Conservation (phyloP, 2,113 vertebrate species). For the Connochaetes taurinus region DNA sequence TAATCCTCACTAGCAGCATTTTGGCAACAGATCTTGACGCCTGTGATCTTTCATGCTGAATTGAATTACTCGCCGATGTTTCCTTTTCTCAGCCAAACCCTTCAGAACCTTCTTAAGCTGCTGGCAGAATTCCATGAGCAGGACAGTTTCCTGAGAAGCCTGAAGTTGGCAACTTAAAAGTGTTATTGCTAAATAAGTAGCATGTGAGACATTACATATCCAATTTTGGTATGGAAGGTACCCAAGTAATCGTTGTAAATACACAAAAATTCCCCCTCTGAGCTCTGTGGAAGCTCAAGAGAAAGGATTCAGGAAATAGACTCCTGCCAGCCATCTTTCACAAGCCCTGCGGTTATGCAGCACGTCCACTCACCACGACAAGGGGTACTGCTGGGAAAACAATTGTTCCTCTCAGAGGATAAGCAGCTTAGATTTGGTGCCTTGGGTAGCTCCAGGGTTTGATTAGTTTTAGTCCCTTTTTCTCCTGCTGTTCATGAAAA, state of each 20-base stretch:
- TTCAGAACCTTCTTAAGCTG: constrained; percentile 6
- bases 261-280: neutral
- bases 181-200: constrained; percentile 36
- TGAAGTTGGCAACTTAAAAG: constrained; percentile 31
- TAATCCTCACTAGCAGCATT: constrained; percentile 47
- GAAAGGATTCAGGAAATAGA: neutral
- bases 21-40: constrained; percentile 29
- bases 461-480: neutral
- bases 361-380: neutral
- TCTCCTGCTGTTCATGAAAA: constrained; percentile 15
- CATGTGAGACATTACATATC: constrained; percentile 14
- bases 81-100: constrained; percentile 26
- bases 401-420: neutral
- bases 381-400: neutral
- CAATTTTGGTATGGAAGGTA: constrained; percentile 7
- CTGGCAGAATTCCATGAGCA: constrained; percentile 13
- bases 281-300: neutral
- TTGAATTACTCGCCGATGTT: neutral
- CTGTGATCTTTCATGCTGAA: constrained; percentile 36
- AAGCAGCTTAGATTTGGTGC: neutral
- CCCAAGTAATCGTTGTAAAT: neutral
- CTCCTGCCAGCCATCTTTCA: neutral
- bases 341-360: neutral
- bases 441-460: neutral
- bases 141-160: constrained; percentile 14